Evolutionary conservation across 1,140 invertebrate species (phyloP).

Genomic region (Campoletis sonorensis): DNA sequence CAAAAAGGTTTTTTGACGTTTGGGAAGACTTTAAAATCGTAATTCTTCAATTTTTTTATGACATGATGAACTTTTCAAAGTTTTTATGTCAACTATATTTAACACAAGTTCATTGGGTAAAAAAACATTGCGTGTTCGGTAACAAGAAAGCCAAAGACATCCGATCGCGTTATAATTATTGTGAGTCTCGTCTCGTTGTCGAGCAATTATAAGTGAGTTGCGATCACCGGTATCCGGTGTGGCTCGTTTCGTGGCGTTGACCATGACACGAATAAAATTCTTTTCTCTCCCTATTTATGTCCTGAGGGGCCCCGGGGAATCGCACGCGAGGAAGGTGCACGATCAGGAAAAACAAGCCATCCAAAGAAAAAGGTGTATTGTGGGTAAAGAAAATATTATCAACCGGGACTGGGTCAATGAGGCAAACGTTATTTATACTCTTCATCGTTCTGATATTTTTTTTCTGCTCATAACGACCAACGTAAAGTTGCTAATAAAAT

Average conservation of each 20-base stretch:
- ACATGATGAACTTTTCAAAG: too few species aligned
- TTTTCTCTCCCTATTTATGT: background rate
- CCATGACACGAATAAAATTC: conserved; percentile 41
- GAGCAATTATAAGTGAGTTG: conserved; percentile 35
- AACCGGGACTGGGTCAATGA: conserved; percentile 23
- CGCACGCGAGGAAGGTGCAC: conserved; percentile 19
- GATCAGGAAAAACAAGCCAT: conserved; percentile 24
- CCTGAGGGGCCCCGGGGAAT: conserved; percentile 6
- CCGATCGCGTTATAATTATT: conserved; percentile 35
- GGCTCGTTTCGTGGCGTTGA: conserved; percentile 18
- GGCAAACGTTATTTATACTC: background rate
- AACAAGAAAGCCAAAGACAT: background rate
- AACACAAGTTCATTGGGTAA: too few species aligned
- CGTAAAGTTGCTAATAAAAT: background rate
- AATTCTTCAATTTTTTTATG: too few species aligned
- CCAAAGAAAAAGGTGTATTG: conserved; percentile 11
- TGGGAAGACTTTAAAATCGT: too few species aligned
- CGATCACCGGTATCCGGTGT: conserved; percentile 40
- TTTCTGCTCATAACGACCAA: background rate
- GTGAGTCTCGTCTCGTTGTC: conserved; percentile 32
- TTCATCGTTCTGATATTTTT: background rate
- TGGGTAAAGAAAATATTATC: background rate
- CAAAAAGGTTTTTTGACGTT: too few species aligned
- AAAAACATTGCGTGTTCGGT: background rate
- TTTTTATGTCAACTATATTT: background rate